A percentile compares a stretch with the other conserved stretches of the same genome.
Conservation (phyloP, 2,113 vertebrate species). For the zebrafish (Danio rerio) region DNA sequence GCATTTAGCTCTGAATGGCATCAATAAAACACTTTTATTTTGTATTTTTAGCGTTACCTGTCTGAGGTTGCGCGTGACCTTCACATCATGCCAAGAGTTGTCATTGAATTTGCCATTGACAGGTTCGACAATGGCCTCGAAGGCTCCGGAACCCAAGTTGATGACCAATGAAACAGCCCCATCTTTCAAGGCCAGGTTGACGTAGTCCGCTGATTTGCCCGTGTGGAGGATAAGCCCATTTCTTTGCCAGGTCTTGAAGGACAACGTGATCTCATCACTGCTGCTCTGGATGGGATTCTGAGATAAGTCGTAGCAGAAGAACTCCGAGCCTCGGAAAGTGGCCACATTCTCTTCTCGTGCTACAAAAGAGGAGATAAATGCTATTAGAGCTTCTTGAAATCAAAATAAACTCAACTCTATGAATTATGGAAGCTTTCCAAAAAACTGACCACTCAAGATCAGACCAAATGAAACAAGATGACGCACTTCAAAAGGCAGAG, state of each 20-base stretch:
- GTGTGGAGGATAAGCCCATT: constrained; percentile 98
- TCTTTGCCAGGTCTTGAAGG: constrained; percentile 97
- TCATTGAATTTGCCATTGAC: constrained; percentile 98
- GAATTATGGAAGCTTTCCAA: background rate
- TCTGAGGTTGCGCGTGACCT: constrained; percentile 97
- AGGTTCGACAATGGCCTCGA: constrained; percentile 97
- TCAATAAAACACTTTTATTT: background rate
- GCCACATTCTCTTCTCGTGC: constrained; percentile 95
- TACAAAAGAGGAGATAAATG: constrained; percentile 61
- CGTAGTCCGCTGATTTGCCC: constrained; percentile 97
- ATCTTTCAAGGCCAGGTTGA: constrained; percentile 97
- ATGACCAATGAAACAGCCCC: constrained; percentile 96
- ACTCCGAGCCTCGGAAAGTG: constrained; percentile 96
- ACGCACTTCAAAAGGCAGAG: constrained; percentile 4
- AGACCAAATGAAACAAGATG: constrained; percentile 1
- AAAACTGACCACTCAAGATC: background rate
- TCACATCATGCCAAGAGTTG: constrained; percentile 97
- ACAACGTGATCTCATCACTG: constrained; percentile 97
- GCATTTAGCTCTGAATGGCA: background rate
- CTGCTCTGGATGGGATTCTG: constrained; percentile 99
- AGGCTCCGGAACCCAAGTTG: constrained; percentile 97
- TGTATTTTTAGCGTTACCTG: constrained; percentile 85
- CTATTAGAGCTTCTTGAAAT: constrained; percentile 2
- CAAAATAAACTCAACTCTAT: background rate
- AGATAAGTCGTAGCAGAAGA: constrained; percentile 97